Base-by-base conservation (phyloP, 2,888 invertebrate species). In the Seira ritae region DNA sequence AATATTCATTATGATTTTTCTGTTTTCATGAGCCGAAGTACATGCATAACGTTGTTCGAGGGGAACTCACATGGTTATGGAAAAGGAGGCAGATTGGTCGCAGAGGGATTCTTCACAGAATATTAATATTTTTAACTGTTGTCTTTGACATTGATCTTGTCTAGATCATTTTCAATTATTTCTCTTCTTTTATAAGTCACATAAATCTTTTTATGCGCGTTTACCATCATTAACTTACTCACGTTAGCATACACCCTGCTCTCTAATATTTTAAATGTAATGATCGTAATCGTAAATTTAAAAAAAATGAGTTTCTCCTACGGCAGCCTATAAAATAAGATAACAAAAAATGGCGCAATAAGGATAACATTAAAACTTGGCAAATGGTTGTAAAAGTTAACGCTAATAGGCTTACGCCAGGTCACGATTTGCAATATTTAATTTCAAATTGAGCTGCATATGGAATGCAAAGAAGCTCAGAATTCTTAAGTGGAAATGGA, bases 171-270 rank as follows among this genome's bases (percentile, higher is more conserved):
- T 67, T 68, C 75, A 75, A 67, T 75, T 75, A 62, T 55, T 62
- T 60, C 67, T 31, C 31, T 31, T 31, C 2, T 31, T 31, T 31
- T 31, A 31, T 31, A 31, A 67, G 66, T 50, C 24, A 17, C 77
- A 69, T 77, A 69, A 77, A 77, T 77, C 77, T 60, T 42, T 75
- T 78, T 50, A 71, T 55, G 65, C 62, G 23, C 66, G 46, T 78
- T 17, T 69, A 42, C 42, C 62, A 65, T 71, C 70, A 46, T 69
- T 31, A 2, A 31, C 31, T 31, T 31, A 31, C 31, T 31, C 8
- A n/a, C n/a, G n/a, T n/a, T n/a, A n/a, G n/a, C n/a, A 8, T 31
- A 31, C 31, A 4, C 31, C 31, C 31, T 31, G 31, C 2, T 31
- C 31, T 31, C 8, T 31, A 31, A 31, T 31, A 31, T 31, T 31